A percentile compares a stretch with the other conserved stretches of the same genome.
These are phyloP conservation scores for Cephalotes varians DNA, from an alignment of 2,888 invertebrate genomes.

Conservation along the genomic window DNA sequence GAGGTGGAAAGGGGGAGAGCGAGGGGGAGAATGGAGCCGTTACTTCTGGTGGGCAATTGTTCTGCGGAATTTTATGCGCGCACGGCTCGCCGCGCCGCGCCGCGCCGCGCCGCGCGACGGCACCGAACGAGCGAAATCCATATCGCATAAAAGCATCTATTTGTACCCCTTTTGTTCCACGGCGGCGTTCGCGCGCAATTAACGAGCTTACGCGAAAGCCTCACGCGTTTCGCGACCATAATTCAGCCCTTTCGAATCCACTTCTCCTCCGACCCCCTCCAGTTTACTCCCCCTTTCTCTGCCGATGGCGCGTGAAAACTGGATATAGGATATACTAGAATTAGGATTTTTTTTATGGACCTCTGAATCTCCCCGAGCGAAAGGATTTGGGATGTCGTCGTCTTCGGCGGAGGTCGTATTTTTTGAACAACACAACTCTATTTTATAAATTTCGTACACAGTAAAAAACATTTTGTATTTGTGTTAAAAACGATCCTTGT, in stretches of 20 bases:
- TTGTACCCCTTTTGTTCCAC: slow-evolving; percentile 50
- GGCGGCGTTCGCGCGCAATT: slow-evolving; percentile 43
- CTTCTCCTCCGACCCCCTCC: neutral
- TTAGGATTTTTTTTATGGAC: slow-evolving; percentile 39
- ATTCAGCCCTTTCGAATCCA: slow-evolving; percentile 47
- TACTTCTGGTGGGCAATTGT: slow-evolving; percentile 56
- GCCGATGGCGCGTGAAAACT: slow-evolving; percentile 7
- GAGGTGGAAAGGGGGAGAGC: neutral
- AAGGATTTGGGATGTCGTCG: neutral
- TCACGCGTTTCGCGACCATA: slow-evolving; percentile 50
- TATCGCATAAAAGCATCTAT: slow-evolving; percentile 50
- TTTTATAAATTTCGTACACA: no score
- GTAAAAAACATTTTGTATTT: no score
- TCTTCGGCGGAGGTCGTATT: neutral
- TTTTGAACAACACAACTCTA: neutral
- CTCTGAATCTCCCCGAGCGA: neutral
- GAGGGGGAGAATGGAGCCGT: slow-evolving; percentile 10
- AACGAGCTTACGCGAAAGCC: slow-evolving; percentile 53
- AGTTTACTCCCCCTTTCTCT: neutral
- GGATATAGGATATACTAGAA: slow-evolving; percentile 14
- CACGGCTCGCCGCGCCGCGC: neutral
- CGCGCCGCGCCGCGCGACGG: no score
- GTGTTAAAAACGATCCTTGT: no score
- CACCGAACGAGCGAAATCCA: slow-evolving; percentile 33
- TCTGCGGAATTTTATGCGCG: slow-evolving; percentile 58